These are phyloP conservation scores for Beris chalybata DNA, from an alignment of 2,888 invertebrate genomes.

Conservation along the genomic window DNA sequence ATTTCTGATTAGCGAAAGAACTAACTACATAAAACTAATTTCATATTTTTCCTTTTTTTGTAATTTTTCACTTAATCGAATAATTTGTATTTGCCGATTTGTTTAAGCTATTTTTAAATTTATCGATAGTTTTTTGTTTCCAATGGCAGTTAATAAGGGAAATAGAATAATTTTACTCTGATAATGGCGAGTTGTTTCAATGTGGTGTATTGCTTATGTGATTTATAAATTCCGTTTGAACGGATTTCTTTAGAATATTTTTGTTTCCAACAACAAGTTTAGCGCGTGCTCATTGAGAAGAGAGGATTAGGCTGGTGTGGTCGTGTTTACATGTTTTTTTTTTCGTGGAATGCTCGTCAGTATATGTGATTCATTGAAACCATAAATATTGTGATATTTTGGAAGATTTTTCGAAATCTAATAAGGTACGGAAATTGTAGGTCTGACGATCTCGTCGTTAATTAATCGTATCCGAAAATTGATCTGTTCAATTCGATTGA, in stretches of 20 bases:
- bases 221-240: constrained; percentile 1
- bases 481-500: too few species aligned
- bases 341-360: too few species aligned
- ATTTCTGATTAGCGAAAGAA: neutral
- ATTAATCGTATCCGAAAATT: too few species aligned
- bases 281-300: too few species aligned
- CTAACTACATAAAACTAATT: constrained; percentile 1
- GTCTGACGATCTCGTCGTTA: too few species aligned
- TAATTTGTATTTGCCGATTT: constrained; percentile 19
- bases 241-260: constrained; percentile 21
- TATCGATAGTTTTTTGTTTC: constrained; percentile 9
- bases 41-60: constrained; percentile 11
- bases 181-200: constrained; percentile 16
- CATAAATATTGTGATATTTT: too few species aligned
- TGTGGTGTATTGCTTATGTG: constrained; percentile 22
- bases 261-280: neutral
- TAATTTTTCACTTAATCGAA: constrained; percentile 7
- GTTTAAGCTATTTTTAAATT: neutral
- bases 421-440: too few species aligned
- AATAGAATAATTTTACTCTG: neutral
- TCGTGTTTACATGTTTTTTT: too few species aligned
- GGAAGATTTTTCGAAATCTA: too few species aligned
- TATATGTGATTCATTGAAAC: too few species aligned
- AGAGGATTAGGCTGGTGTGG: too few species aligned
- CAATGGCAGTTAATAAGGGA: constrained; percentile 27